Conservation (phyloP, 1,140 invertebrate species). For the Zaprionus lachaisei region DNA sequence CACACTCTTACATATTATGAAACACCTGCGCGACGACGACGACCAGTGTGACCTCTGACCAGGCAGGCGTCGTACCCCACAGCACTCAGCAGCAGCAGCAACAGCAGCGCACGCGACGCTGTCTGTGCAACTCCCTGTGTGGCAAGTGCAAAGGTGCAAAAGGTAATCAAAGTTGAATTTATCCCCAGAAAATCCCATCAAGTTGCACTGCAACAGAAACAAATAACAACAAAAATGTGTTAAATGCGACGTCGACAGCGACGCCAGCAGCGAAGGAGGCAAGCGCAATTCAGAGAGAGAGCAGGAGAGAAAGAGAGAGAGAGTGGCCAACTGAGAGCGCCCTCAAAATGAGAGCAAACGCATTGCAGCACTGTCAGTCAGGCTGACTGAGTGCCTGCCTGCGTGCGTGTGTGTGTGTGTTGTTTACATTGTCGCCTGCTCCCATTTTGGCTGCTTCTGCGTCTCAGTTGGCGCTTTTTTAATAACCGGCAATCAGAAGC, state of each 20-base stretch:
- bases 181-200: neutral
- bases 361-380: slow-evolving; percentile 14
- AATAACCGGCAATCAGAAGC: slow-evolving; percentile 28
- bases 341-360: slow-evolving; percentile 14
- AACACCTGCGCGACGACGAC: slow-evolving; percentile 44
- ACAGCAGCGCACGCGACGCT: slow-evolving; percentile 7
- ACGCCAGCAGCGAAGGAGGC: neutral
- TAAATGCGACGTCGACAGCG: slow-evolving; percentile 8
- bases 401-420: slow-evolving; percentile 12
- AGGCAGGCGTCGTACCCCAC: slow-evolving; percentile 21
- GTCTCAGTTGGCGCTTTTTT: slow-evolving; percentile 20
- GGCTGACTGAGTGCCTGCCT: neutral
- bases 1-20: slow-evolving; percentile 43
- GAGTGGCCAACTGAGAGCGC: neutral
- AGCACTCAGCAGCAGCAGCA: neutral
- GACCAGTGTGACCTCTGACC: slow-evolving; percentile 32
- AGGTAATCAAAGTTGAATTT: slow-evolving; percentile 39
- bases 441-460: slow-evolving; percentile 1
- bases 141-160: slow-evolving; percentile 9
- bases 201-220: slow-evolving; percentile 14
- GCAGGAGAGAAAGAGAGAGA: neutral
- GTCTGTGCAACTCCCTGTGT: neutral
- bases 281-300: slow-evolving; percentile 4
- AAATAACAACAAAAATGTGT: slow-evolving; percentile 23
- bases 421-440: slow-evolving; percentile 41